These are phyloP conservation scores for Lasiommata megera DNA, from an alignment of 2,888 invertebrate genomes.

Conservation along the genomic window DNA sequence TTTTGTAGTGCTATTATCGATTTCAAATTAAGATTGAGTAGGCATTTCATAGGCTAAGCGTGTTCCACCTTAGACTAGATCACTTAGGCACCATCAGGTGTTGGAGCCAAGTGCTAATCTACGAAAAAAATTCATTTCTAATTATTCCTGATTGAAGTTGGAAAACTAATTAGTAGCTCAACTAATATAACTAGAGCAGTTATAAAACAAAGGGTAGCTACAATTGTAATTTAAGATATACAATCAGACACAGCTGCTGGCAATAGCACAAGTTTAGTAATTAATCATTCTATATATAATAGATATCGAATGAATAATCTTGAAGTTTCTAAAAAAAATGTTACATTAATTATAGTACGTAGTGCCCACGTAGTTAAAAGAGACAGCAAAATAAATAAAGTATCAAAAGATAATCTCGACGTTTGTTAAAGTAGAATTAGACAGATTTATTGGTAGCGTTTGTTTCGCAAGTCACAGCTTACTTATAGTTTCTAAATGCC, in stretches of 20 bases:
- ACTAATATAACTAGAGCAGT: background rate
- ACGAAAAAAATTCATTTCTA: too few relatives aligned
- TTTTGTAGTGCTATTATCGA: too few relatives aligned
- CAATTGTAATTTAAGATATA: constrained; percentile 22
- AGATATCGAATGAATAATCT: constrained; percentile 15
- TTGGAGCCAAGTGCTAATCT: too few relatives aligned
- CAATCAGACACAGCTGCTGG: constrained; percentile 20
- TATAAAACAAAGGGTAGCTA: constrained; percentile 14
- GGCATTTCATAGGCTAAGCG: too few relatives aligned
- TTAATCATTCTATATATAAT: constrained; percentile 14
- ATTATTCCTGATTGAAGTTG: too few relatives aligned
- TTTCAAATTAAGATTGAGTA: too few relatives aligned
- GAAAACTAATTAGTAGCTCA: background rate
- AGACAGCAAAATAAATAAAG: constrained; percentile 2
- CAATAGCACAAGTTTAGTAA: constrained; percentile 22
- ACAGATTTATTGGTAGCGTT: constrained; percentile 12
- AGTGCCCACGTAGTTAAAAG: background rate
- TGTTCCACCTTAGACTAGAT: too few relatives aligned
- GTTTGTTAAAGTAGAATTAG: constrained; percentile 2
- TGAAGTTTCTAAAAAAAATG: constrained; percentile 1
- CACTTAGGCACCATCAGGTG: too few relatives aligned
- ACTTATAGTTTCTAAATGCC: constrained; percentile 13
- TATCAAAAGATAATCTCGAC: constrained; percentile 9
- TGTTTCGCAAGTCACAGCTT: constrained; percentile 8
- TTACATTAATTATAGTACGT: constrained; percentile 1